Evolutionary conservation across 2,888 invertebrate genomes (phyloP).

Genomic region (Willowsia nigromaculata): DNA sequence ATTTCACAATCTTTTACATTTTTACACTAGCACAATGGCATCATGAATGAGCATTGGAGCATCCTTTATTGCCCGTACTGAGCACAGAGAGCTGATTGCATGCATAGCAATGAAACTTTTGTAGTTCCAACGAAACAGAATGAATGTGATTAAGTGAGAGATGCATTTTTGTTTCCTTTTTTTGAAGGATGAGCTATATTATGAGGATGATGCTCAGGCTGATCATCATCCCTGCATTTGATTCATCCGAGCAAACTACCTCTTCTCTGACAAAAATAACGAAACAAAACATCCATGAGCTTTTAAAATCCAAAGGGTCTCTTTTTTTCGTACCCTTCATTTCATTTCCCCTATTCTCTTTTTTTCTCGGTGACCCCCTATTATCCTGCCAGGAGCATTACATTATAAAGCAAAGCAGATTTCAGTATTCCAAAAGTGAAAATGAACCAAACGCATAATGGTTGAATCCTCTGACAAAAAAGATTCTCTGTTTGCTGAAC

Average conservation of each 20-base stretch:
- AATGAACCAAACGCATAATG: neutral
- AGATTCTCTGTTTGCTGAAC: slow-evolving; percentile 40
- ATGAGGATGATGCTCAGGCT: neutral
- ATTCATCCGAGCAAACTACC: slow-evolving; percentile 54
- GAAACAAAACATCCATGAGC: neutral
- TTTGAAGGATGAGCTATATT: neutral
- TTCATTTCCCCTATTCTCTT: slow-evolving; percentile 19
- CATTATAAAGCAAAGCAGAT: slow-evolving; percentile 1
- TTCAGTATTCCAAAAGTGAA: neutral
- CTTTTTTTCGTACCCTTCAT: neutral
- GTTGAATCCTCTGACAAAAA: slow-evolving; percentile 5
- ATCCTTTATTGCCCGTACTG: neutral
- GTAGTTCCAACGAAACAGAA: no score
- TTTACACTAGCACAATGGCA: neutral
- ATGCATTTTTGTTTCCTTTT: neutral
- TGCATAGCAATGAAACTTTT: neutral
- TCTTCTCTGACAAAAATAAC: neutral
- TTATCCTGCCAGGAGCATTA: no score
- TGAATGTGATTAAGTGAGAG: neutral
- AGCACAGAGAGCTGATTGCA: no score
- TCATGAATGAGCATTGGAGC: neutral
- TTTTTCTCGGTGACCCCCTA: slow-evolving; percentile 35
- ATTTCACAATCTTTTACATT: neutral
- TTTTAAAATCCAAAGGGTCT: slow-evolving; percentile 48
- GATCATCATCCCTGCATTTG: slow-evolving; percentile 35